A percentile compares a stretch with the other conserved stretches of the same genome.
Conservation (phyloP, 2,888 invertebrate species). For the Noctua janthina region DNA sequence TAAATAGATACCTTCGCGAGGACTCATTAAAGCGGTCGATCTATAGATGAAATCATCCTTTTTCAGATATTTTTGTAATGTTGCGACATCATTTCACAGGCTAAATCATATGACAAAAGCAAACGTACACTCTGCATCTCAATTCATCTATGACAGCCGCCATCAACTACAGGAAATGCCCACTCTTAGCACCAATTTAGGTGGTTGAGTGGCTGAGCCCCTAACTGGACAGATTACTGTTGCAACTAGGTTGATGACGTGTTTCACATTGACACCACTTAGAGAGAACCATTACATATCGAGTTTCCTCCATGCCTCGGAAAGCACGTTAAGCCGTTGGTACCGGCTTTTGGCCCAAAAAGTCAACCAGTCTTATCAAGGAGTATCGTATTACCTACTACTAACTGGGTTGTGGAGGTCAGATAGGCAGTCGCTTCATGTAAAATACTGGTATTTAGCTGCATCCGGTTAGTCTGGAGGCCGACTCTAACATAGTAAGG, state of each 20-base stretch:
- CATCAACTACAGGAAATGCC: conserved; percentile 38
- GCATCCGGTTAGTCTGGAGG: too few relatives aligned
- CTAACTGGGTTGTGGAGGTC: too few relatives aligned
- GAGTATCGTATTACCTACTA: too few relatives aligned
- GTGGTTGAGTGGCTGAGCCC: conserved; percentile 32
- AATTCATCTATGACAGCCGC: conserved; percentile 23
- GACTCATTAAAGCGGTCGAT: too few relatives aligned
- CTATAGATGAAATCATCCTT: background rate
- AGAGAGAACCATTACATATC: background rate
- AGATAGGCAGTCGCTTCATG: too few relatives aligned
- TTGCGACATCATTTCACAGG: background rate
- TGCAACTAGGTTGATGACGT: conserved; percentile 42
- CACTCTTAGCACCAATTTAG: conserved; percentile 44
- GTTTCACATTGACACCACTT: conserved; percentile 48
- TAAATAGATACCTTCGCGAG: too few relatives aligned
- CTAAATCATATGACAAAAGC: background rate
- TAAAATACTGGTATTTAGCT: too few relatives aligned
- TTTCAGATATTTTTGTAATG: background rate
- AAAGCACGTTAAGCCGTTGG: too few relatives aligned
- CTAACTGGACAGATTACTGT: conserved; percentile 41
- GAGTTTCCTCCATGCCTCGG: too few relatives aligned
- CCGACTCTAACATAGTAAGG: too few relatives aligned
- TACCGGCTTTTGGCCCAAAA: too few relatives aligned
- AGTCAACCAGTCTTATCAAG: too few relatives aligned
- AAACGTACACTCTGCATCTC: conserved; percentile 2